A percentile compares a stretch with the other conserved stretches of the same genome.
These are phyloP conservation scores for Pterocles burchelli DNA, from an alignment of 2,113 vertebrate genomes.

Conservation along the genomic window DNA sequence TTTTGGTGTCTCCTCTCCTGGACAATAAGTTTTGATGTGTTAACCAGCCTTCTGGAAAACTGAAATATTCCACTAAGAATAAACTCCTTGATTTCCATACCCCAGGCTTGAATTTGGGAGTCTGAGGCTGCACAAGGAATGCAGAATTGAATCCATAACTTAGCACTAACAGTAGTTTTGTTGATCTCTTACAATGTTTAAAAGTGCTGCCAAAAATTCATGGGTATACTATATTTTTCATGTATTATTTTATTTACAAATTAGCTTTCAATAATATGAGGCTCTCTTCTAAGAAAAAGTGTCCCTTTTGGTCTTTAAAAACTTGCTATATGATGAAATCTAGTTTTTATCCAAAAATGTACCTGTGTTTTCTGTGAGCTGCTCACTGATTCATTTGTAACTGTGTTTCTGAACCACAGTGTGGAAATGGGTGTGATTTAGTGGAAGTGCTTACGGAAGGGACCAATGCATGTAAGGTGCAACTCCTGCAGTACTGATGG, in stretches of 20 bases:
- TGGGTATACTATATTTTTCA: not conserved
- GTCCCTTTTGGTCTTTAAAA: not conserved
- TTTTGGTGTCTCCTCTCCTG: not conserved
- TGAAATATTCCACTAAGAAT: not conserved
- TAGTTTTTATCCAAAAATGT: not conserved
- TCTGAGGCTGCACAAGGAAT: not conserved
- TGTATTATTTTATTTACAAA: not conserved
- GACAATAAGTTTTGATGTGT: not conserved
- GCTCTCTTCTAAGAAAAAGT: not conserved
- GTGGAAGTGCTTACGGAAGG: not conserved
- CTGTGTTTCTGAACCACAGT: not conserved
- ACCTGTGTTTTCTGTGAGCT: not conserved
- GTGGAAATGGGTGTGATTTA: not conserved
- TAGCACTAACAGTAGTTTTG: not conserved
- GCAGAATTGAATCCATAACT: not conserved
- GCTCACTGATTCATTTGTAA: not conserved
- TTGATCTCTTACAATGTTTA: not conserved
- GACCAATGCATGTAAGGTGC: not conserved
- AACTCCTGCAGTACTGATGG: not conserved
- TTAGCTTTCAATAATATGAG: not conserved
- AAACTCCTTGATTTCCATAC: not conserved
- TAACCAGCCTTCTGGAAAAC: not conserved
- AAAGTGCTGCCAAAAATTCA: not conserved
- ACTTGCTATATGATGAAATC: not conserved
- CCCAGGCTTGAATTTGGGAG: not conserved